Conservation (phyloP, 2,888 invertebrate genomes). For the Parapristionchus giblindavisi region DNA sequence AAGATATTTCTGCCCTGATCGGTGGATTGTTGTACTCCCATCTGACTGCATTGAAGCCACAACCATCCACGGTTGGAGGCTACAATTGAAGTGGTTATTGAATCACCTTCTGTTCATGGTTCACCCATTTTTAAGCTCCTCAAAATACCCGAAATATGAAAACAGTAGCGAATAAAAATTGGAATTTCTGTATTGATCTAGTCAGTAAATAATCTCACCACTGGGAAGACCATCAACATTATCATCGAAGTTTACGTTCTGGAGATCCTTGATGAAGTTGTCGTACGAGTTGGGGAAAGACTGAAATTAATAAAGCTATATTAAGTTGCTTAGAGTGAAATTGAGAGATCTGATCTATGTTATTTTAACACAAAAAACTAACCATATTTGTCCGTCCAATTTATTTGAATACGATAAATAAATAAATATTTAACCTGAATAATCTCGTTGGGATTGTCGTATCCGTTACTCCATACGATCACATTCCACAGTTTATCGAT, state of each 20-base stretch:
- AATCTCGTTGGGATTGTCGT: background rate
- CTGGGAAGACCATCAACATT: constrained; percentile 13
- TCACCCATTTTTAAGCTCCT: background rate
- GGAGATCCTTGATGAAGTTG: constrained; percentile 43
- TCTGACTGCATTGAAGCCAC: constrained; percentile 33
- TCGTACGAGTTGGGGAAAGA: constrained; percentile 47
- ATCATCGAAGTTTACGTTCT: constrained; percentile 33
- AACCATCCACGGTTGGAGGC: constrained; percentile 34
- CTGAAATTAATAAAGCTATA: background rate
- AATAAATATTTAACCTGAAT: background rate
- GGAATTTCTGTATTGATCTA: background rate
- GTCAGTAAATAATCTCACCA: background rate
- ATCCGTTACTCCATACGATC: constrained; percentile 43
- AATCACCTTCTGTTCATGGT: background rate
- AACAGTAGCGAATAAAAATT: background rate
- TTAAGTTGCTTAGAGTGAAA: too few species aligned
- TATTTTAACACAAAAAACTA: too few species aligned
- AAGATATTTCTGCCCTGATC: constrained; percentile 36
- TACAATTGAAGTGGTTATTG: background rate
- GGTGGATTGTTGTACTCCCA: constrained; percentile 33
- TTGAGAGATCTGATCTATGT: too few species aligned
- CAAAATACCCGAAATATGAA: background rate
- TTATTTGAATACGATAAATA: background rate
- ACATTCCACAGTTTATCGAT: constrained; percentile 48
- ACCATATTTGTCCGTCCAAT: too few species aligned